Percentiles rank a stretch among this genome's conserved stretches.
Conservation (phyloP, 2,888 invertebrate genomes). For the Chymomyza procnemis region DNA sequence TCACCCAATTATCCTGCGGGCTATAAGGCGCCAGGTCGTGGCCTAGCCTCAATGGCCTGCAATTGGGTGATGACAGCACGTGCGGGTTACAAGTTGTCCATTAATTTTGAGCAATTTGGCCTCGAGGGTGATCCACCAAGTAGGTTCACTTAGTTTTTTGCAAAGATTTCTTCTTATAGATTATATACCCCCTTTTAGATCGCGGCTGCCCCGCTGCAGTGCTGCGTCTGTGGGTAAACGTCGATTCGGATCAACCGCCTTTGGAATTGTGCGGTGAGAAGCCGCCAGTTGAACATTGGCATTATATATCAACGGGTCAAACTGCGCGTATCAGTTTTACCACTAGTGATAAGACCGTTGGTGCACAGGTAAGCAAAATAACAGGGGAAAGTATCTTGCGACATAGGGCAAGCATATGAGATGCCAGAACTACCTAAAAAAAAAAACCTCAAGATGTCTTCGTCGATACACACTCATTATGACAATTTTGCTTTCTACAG, state of each 20-base stretch:
- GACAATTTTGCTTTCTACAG: conserved; percentile 64
- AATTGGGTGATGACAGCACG: conserved; percentile 97
- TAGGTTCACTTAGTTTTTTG: conserved; percentile 76
- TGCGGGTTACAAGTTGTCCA: conserved; percentile 90
- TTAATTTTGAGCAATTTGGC: conserved; percentile 94
- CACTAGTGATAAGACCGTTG: conserved; percentile 95
- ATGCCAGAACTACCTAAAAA: too few relatives aligned
- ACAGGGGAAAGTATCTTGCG: too few relatives aligned
- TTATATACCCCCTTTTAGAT: conserved; percentile 79
- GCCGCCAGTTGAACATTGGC: conserved; percentile 86
- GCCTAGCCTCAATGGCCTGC: conserved; percentile 92
- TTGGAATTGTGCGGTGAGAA: conserved; percentile 94
- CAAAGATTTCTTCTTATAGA: neutral
- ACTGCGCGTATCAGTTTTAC: conserved; percentile 95
- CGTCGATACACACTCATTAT: neutral
- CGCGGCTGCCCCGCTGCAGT: conserved; percentile 96
- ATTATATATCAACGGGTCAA: conserved; percentile 91
- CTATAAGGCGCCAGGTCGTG: conserved; percentile 90
- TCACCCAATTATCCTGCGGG: conserved; percentile 95
- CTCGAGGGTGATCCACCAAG: conserved; percentile 95
- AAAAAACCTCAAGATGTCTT: too few relatives aligned
- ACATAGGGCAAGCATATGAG: too few relatives aligned
- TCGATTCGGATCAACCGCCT: conserved; percentile 87
- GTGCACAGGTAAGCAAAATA: conserved; percentile 82
- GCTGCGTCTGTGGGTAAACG: conserved; percentile 88